Evolutionary conservation across 2,888 invertebrate genomes (phyloP), one percentile per base, ranked within the genome.

Genomic region (Rotaria sp.): DNA sequence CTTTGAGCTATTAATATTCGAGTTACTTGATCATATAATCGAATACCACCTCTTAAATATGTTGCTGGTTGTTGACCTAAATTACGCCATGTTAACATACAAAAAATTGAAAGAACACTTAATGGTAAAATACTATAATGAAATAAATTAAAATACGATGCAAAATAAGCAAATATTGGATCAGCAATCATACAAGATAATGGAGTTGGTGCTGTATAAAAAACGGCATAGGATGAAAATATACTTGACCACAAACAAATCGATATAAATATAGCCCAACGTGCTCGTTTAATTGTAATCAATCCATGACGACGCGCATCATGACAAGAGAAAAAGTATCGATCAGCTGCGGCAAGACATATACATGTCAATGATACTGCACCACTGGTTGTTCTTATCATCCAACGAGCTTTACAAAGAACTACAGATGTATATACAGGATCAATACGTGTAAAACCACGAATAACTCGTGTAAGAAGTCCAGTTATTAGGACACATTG

Each of bases 71-170:
- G 67, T 67, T 67, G 67, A 35, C 67, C 35, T 18, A 67, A 26
- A 67, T 67, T 67, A 35, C 8, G 35, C 67, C 67, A 67, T 67
- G 35, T 67, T 67, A 67, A 67, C 15, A 35, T 18, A 35, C 35
- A 67, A 35, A 67, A 67, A 35, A 35, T 11, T 7, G 35, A 35
- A 15, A 67, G 18, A 35, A 67, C 21, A 67, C 67, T 67, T 18
- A 67, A 67, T 30, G 67, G 67, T 67, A 67, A 67, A 21, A 67
- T 35, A 67, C 67, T 67, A 35, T 67, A 67, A 67, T 67, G 67
- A 18, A 67, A 13, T 67, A 67, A 35, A 67, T 67, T 35, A 21
- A 35, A 67, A 10, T 67, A 67, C 8, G 67, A 35, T 35, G 67
- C 67, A 35, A 67, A 67, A 35, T 67, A 35, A 35, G 35, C 15